Evolutionary conservation across 2,888 invertebrate species (phyloP).

Genomic region (Heliothis peltigera): DNA sequence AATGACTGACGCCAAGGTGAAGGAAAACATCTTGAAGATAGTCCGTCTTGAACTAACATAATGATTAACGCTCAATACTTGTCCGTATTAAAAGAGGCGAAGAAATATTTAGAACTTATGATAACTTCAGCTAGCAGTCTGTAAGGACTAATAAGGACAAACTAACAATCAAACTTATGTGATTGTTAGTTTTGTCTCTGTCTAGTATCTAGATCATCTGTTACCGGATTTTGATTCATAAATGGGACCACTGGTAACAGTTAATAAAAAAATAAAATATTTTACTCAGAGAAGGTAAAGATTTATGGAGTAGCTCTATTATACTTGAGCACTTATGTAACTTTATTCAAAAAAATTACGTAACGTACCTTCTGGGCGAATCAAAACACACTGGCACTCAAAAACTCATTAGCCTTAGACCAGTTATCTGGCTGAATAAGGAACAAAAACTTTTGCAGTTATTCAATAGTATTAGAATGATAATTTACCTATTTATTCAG

Average conservation of each 20-base stretch:
- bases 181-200: background rate
- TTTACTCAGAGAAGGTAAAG: conserved; percentile 15
- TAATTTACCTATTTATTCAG: conserved; percentile 30
- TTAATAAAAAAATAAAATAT: conserved; percentile 16
- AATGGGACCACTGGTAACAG: conserved; percentile 15
- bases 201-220: conserved; percentile 24
- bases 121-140: background rate
- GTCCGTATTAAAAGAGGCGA: too few relatives aligned
- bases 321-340: too few relatives aligned
- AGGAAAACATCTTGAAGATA: too few relatives aligned
- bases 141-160: background rate
- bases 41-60: too few relatives aligned
- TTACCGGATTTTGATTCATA: conserved; percentile 1
- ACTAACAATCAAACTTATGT: background rate
- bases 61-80: too few relatives aligned
- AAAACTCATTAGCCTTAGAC: conserved; percentile 18
- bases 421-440: conserved; percentile 7
- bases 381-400: conserved; percentile 7
- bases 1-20: too few relatives aligned
- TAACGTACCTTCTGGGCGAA: background rate
- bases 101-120: too few relatives aligned
- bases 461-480: conserved; percentile 2
- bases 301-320: background rate
- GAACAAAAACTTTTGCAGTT: background rate
- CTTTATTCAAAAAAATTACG: background rate